A percentile compares a stretch with the other conserved stretches of the same genome.
Conservation (phyloP, 2,113 vertebrate genomes). For the Psettodes erumei region DNA sequence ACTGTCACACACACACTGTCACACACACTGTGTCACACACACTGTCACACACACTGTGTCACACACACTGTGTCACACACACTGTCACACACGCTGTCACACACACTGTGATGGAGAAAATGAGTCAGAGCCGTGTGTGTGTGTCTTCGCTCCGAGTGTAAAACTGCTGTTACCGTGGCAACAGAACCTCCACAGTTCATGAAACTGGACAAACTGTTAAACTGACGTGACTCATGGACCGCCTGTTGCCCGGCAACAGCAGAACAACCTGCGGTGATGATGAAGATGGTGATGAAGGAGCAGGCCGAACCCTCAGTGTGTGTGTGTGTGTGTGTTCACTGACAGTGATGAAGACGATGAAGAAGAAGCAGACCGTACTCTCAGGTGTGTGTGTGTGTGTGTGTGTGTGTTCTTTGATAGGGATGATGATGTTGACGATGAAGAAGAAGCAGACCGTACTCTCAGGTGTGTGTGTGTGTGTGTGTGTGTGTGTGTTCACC, state of each 20-base stretch:
- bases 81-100: no score
- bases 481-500: slow-evolving; percentile 61
- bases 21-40: no score
- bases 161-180: slow-evolving; percentile 41
- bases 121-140: neutral
- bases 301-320: neutral
- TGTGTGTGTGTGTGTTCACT: slow-evolving; percentile 61
- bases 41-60: no score
- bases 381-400: neutral
- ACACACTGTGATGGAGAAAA: no score
- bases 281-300: neutral
- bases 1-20: no score
- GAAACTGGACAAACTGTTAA: neutral
- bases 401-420: slow-evolving; percentile 67
- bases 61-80: no score
- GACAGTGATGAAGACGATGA: slow-evolving; percentile 30
- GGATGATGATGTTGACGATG: neutral
- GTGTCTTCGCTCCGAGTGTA: neutral
- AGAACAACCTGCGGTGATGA: no score
- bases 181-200: slow-evolving; percentile 18
- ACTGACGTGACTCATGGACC: neutral
- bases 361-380: slow-evolving; percentile 1
- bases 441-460: slow-evolving; percentile 5
- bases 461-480: no score
- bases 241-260: slow-evolving; percentile 51